Percentiles rank a stretch among this genome's conserved stretches.
phyloP scores from a whole-genome alignment of 2,888 invertebrate species.

The Neocrepidodera transversa region DNA sequence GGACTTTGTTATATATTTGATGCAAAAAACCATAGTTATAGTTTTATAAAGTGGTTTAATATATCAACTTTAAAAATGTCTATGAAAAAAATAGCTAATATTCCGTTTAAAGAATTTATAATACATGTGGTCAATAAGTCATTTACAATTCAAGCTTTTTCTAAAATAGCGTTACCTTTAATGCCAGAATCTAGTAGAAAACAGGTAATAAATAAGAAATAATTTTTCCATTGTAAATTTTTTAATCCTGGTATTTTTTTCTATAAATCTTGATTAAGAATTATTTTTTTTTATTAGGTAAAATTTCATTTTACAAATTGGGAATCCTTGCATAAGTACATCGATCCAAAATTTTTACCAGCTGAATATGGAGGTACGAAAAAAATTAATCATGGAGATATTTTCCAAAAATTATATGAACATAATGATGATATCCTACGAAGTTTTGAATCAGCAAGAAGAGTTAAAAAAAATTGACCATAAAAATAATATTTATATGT shows the following conservation, averaged over 20 bases:
- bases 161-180: not conserved
- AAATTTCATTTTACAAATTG: conserved; percentile 9
- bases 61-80: not conserved
- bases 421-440: not conserved
- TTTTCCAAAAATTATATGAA: not conserved
- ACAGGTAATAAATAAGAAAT: too few relatives aligned
- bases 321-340: conserved; percentile 4
- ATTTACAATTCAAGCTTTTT: not conserved
- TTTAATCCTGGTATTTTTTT: too few relatives aligned
- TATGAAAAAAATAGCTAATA: conserved; percentile 2
- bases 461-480: not conserved
- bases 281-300: conserved; percentile 1
- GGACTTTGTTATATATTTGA: conserved; percentile 10
- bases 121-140: conserved; percentile 5
- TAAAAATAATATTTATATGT: too few relatives aligned
- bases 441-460: not conserved
- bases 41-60: conserved; percentile 10
- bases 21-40: conserved; percentile 7
- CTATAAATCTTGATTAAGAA: too few relatives aligned
- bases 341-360: conserved; percentile 10
- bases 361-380: conserved; percentile 4
- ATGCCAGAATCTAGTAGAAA: conserved; percentile 8
- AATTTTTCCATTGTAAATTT: too few relatives aligned
- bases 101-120: not conserved
- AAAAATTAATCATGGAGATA: conserved; percentile 1